Percentiles rank a stretch among this genome's conserved stretches.
These are phyloP conservation scores for Zingel zingel DNA, from an alignment of 2,113 vertebrate genomes.

Conservation along the genomic window DNA sequence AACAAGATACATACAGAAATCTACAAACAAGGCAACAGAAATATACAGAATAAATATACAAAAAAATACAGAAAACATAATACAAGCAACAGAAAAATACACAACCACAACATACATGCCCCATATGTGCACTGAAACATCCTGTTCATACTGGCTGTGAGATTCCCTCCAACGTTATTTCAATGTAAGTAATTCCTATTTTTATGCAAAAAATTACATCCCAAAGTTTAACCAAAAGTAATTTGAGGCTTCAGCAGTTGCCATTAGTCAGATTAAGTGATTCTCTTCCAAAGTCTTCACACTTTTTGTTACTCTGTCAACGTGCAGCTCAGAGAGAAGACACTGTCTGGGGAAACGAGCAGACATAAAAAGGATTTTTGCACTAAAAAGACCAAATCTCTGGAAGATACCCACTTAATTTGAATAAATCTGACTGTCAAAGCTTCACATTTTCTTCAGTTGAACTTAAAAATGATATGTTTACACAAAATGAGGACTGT, in stretches of 20 bases:
- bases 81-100: too few species aligned
- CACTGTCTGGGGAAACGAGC: neutral
- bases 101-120: too few species aligned
- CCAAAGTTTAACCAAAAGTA: neutral
- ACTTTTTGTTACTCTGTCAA: neutral
- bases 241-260: neutral
- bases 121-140: neutral
- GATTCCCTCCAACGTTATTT: neutral
- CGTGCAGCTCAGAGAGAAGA: neutral
- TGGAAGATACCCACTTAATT: neutral
- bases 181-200: neutral
- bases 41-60: too few species aligned
- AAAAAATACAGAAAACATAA: too few species aligned
- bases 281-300: neutral
- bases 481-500: neutral
- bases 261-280: neutral
- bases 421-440: neutral
- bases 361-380: neutral
- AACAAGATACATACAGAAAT: too few species aligned
- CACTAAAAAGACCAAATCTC: neutral
- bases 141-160: neutral
- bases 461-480: neutral
- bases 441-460: neutral
- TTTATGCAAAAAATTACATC: too few species aligned
- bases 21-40: too few species aligned